Conservation (phyloP, 2,113 vertebrate species). For the Triplophysa tibetana region DNA sequence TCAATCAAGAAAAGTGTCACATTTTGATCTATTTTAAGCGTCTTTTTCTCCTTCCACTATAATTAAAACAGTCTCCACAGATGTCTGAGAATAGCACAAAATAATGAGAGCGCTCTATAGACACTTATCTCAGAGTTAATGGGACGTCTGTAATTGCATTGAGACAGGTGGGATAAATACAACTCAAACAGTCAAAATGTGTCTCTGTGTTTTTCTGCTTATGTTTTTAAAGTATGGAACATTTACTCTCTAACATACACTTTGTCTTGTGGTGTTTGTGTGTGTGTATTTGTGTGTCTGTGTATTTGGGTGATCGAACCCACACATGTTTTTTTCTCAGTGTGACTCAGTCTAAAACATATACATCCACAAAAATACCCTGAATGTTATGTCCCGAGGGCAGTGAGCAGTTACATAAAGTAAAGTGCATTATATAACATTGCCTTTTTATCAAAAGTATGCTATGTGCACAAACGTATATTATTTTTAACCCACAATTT, state of each 20-base stretch:
- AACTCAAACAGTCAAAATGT: not conserved
- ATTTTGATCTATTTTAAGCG: conserved; percentile 40
- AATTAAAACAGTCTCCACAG: conserved; percentile 39
- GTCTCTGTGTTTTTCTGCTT: not conserved
- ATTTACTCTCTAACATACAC: not conserved
- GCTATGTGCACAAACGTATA: conserved; percentile 8
- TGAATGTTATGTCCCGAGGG: conserved; percentile 18
- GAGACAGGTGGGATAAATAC: conserved; percentile 4
- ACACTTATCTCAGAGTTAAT: conserved; percentile 18
- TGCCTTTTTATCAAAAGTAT: conserved; percentile 34
- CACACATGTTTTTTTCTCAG: not conserved
- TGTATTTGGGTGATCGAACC: not conserved
- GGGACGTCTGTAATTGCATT: conserved; percentile 28
- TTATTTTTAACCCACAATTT: not conserved
- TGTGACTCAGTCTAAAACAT: conserved; percentile 10
- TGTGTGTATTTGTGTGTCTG: not conserved
- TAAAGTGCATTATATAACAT: conserved; percentile 17
- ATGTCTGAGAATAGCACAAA: conserved; percentile 34
- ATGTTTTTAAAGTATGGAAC: not conserved
- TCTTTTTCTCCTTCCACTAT: conserved; percentile 33
- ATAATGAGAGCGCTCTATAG: conserved; percentile 34
- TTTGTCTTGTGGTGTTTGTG: not conserved
- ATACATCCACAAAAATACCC: not conserved
- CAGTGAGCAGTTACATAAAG: conserved; percentile 27
- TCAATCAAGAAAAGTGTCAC: conserved; percentile 30